A percentile compares a stretch with the other conserved stretches of the same genome.
These are phyloP conservation scores for Peromyscus eremicus DNA, from an alignment of 2,797 vertebrate genomes.

Conservation along the genomic window DNA sequence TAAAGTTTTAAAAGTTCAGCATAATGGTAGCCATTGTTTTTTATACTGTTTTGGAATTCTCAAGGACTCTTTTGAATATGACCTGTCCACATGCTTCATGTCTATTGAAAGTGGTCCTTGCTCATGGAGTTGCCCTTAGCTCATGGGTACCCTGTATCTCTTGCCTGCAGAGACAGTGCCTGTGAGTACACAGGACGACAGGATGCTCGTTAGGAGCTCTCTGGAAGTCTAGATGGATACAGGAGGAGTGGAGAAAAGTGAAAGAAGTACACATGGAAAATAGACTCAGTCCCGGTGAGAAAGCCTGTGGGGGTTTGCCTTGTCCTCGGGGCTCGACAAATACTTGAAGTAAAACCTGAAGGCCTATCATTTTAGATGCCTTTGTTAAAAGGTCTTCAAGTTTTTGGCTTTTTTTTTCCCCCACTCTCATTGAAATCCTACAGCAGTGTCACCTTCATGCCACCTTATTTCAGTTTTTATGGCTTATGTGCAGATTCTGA, in stretches of 20 bases:
- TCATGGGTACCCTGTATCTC: neutral
- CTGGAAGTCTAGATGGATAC: neutral
- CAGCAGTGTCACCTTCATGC: neutral
- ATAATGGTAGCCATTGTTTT: neutral
- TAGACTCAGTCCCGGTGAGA: neutral
- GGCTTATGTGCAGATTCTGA: neutral
- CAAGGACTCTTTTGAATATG: neutral
- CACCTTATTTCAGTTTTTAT: neutral
- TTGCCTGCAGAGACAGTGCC: neutral
- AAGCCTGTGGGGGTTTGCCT: neutral
- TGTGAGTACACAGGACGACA: neutral
- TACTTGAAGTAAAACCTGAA: neutral
- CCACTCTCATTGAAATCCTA: neutral
- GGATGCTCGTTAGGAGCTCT: neutral
- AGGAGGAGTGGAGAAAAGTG: neutral
- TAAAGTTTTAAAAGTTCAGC: neutral
- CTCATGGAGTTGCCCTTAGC: accelerated
- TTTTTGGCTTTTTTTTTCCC: neutral
- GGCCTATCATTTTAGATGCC: neutral
- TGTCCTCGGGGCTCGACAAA: neutral
- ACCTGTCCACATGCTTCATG: accelerated
- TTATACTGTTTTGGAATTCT: neutral
- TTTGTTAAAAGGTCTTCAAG: neutral
- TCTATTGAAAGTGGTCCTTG: neutral
- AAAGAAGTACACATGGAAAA: accelerated